Conservation (phyloP, 2,888 invertebrate species). For the Saturnia japonica region DNA sequence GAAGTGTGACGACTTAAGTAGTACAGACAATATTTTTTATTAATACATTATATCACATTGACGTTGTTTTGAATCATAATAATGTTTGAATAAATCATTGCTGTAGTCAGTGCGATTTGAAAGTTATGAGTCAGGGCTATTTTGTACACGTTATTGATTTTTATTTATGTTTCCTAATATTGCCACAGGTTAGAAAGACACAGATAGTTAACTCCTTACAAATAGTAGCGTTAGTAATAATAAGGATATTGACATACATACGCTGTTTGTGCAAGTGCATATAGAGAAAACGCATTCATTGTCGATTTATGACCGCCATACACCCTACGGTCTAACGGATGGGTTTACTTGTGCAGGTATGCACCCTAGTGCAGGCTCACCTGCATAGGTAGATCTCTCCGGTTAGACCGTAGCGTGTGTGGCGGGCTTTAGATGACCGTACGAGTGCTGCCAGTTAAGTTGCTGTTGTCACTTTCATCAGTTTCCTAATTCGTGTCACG, state of each 20-base stretch:
- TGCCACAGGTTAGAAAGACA: not conserved
- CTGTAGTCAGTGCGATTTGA: not conserved
- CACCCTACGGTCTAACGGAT: too few relatives aligned
- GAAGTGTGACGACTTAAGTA: too few relatives aligned
- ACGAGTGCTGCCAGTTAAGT: not conserved
- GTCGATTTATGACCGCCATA: not conserved
- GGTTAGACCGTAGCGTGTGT: too few relatives aligned
- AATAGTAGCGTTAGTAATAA: not conserved
- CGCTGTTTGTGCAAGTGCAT: not conserved
- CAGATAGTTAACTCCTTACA: constrained; percentile 2
- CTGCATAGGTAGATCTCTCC: too few relatives aligned
- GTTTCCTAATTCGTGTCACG: not conserved
- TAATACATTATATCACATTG: too few relatives aligned
- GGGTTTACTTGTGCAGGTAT: too few relatives aligned
- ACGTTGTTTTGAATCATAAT: not conserved
- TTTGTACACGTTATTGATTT: not conserved
- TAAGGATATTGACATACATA: not conserved
- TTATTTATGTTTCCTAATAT: not conserved
- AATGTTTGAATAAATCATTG: not conserved
- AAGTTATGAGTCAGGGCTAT: not conserved
- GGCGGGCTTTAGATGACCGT: too few relatives aligned
- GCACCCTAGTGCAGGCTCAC: too few relatives aligned
- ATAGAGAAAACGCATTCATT: not conserved
- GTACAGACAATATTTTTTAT: not conserved
- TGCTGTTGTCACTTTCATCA: not conserved